Evolutionary conservation across 2,888 invertebrate genomes (phyloP), one percentile per base, ranked within the genome.

Genomic region (Tetrapedia diversipes): DNA sequence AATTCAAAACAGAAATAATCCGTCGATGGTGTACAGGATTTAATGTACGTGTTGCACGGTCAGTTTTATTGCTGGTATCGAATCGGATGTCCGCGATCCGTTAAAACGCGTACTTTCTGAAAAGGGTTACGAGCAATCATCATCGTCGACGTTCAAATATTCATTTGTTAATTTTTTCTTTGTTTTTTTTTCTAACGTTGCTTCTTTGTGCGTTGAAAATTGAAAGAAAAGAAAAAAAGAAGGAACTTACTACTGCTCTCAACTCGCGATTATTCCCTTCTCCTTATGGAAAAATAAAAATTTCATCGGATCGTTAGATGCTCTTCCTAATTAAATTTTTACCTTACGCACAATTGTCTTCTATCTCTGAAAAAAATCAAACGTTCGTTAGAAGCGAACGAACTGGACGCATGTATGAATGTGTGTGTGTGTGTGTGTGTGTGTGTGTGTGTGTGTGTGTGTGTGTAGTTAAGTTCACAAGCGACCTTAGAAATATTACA

Each of bases 401-500:
- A n/a, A n/a, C n/a, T n/a, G n/a, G n/a, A n/a, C n/a, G n/a, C n/a
- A n/a, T n/a, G n/a, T n/a, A n/a, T n/a, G n/a, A n/a, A n/a, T n/a
- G n/a, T n/a, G 4, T 4, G 4, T 4, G 34, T 22, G 45, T 63
- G 29, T n/a, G n/a, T n/a, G n/a, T n/a, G 4, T 4, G 4, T 4
- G 34, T 22, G 45, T 63, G 29, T n/a, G n/a, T n/a, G n/a, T n/a
- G n/a, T n/a, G n/a, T n/a, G n/a, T n/a, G 4, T 4, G 4, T 4
- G 34, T 22, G 45, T 63, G 29, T n/a, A n/a, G n/a, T n/a, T n/a
- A 73, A 73, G 61, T 64, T 47, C 37, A 66, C 34, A 66, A 70
- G 64, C 71, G 53, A 57, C 65, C 68, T 72, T 76, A 69, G 75
- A 84, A 88, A 88, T 87, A 81, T 88, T 86, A 87, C 85, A 86